A percentile compares a stretch with the other conserved stretches of the same genome.
Evolutionary conservation across 2,888 invertebrate species (phyloP).

Genomic region (Salticus scenicus): DNA sequence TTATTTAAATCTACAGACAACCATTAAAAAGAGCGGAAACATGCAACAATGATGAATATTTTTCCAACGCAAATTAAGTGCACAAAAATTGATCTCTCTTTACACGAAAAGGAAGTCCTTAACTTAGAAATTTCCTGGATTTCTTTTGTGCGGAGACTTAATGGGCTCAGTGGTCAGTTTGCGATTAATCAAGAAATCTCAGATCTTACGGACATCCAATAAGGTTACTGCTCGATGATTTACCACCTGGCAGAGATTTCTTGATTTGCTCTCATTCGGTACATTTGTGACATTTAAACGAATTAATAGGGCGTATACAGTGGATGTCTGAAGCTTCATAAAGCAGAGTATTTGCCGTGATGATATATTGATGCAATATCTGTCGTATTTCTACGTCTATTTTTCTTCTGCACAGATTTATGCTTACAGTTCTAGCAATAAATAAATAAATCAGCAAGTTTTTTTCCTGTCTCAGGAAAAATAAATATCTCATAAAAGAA

Average conservation of each 20-base stretch:
- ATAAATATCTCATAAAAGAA: too few relatives aligned
- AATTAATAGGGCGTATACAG: neutral
- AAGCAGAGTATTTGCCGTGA: neutral
- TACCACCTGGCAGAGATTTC: slow-evolving; percentile 18
- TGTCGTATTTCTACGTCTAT: too few relatives aligned
- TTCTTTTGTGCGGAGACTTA: slow-evolving; percentile 31
- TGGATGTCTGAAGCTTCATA: neutral
- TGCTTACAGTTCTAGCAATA: too few relatives aligned
- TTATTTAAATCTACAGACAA: too few relatives aligned
- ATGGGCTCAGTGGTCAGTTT: slow-evolving; percentile 26
- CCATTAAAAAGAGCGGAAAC: too few relatives aligned
- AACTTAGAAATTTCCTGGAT: slow-evolving; percentile 8
- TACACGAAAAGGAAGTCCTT: neutral
- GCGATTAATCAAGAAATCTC: slow-evolving; percentile 35
- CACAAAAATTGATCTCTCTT: neutral
- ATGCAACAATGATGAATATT: neutral
- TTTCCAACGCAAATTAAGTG: neutral
- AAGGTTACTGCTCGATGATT: neutral
- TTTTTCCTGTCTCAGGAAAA: too few relatives aligned
- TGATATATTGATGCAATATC: neutral
- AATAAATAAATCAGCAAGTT: too few relatives aligned
- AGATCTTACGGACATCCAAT: slow-evolving; percentile 15
- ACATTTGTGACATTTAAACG: neutral
- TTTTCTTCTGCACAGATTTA: too few relatives aligned
- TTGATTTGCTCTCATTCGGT: neutral